Conservation (phyloP, 2,113 vertebrate genomes). For the Corythaeola cristata region DNA sequence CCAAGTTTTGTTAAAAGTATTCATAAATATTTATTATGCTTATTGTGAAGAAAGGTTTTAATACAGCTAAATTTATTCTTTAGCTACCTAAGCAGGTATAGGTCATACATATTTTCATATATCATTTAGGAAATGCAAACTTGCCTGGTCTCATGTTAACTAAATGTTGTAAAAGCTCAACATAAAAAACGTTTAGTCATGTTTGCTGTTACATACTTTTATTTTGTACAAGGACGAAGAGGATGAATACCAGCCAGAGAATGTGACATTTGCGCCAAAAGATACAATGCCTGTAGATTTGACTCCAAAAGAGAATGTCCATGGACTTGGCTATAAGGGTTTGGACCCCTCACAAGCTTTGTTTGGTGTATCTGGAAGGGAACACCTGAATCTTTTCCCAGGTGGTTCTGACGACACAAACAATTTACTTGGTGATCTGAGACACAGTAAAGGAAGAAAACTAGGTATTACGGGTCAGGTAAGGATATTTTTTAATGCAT, state of each 20-base stretch:
- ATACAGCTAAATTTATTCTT: not conserved
- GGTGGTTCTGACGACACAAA: constrained; percentile 72
- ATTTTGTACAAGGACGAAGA: constrained; percentile 78
- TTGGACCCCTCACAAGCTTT: constrained; percentile 87
- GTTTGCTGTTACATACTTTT: not conserved
- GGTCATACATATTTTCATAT: not conserved
- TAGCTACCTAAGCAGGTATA: not conserved
- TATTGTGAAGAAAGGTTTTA: not conserved
- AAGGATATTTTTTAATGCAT: not conserved
- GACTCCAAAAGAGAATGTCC: constrained; percentile 82
- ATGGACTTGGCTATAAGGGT: constrained; percentile 91
- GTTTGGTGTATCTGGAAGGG: constrained; percentile 63
- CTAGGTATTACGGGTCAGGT: constrained; percentile 93
- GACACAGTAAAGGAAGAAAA: constrained; percentile 72
- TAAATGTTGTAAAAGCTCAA: not conserved
- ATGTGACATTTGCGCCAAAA: constrained; percentile 93
- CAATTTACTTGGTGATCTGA: constrained; percentile 77
- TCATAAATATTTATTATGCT: not conserved
- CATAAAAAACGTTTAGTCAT: not conserved
- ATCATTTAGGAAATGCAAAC: not conserved
- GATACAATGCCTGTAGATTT: constrained; percentile 90
- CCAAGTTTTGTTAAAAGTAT: not conserved
- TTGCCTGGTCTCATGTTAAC: not conserved
- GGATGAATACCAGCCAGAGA: constrained; percentile 86
- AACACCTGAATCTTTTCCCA: constrained; percentile 81